Evolutionary conservation across 2,888 invertebrate genomes (phyloP), one percentile per base, ranked within the genome.

Genomic region (Drosophila yooni): DNA sequence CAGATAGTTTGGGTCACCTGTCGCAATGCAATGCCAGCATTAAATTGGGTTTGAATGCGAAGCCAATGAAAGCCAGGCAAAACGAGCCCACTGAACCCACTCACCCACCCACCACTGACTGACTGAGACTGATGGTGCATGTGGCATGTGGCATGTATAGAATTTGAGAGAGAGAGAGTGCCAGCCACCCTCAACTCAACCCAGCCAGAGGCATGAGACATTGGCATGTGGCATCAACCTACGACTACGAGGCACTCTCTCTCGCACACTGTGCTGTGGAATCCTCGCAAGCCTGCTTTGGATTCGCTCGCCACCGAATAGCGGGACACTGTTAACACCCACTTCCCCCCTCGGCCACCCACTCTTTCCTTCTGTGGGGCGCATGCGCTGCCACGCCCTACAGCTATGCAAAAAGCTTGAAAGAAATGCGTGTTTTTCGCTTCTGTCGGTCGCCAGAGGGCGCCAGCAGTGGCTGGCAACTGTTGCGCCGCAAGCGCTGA

Each of bases 351-450:
- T 64, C 57, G 8, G 83, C 67, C 52, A 46, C 60, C 53, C 57
- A 74, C 75, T 63, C 51, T 31, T 64, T 78, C 79, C 82, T 78
- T 76, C 70, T 62, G 0, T 0, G 10, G 18, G 34, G 83, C 93
- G 93, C 93, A 93, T 91, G 91, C 83, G 89, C 88, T 84, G 91
- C 70, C 91, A 91, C 93, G 93, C 93, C 93, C 93, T 84, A 84
- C 89, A 77, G 77, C 72, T 78, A 83, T 82, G 84, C 74, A 48
- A 50, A 62, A 58, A 62, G 68, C 43, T 54, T 54, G 46, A 29
- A 58, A 70, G 71, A 31, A 40, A 46, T 46, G 58, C 56, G 33
- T 18, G 43, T 56, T 75, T 58, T 70, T 78, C 73, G 76, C 68
- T 50, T 33, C 71, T 34, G 18, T 21, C 5, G 54, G 43, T 25